phyloP scores from a whole-genome alignment of 35 echinoderm and acorn worm genomes.

The Anneissia japonica region DNA sequence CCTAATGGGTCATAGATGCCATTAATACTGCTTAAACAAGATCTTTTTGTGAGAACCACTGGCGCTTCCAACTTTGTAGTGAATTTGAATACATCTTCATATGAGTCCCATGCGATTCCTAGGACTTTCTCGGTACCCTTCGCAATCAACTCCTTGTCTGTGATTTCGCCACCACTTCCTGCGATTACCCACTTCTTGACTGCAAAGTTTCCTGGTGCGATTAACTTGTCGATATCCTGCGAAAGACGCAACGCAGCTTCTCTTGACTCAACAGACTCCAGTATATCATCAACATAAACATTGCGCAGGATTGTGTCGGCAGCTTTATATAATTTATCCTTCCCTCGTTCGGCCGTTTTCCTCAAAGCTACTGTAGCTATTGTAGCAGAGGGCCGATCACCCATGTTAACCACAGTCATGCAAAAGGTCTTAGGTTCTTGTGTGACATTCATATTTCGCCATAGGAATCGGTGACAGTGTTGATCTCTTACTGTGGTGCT shows the following conservation, averaged over 20 bases:
- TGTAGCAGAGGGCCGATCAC: slow-evolving; percentile 36
- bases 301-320: slow-evolving; percentile 22
- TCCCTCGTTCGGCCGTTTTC: slow-evolving; percentile 30
- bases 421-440: slow-evolving; percentile 2
- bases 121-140: slow-evolving; percentile 19
- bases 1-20: too few species aligned
- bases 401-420: slow-evolving; percentile 32
- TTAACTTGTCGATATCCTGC: too few species aligned
- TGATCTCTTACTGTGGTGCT: slow-evolving; percentile 7
- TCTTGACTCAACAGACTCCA: slow-evolving; percentile 2
- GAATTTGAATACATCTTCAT: not conserved
- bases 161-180: too few species aligned
- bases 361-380: slow-evolving; percentile 28
- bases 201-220: too few species aligned
- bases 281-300: slow-evolving; percentile 23
- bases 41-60: too few species aligned
- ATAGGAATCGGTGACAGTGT: slow-evolving; percentile 34
- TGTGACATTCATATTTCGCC: slow-evolving; percentile 4
- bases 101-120: not conserved
- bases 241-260: too few species aligned
- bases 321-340: not conserved
- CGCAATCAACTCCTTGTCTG: too few species aligned
- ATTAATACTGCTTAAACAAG: too few species aligned
- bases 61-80: too few species aligned
- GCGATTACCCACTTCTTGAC: too few species aligned